A percentile compares a stretch with the other conserved stretches of the same genome.
phyloP scores from a whole-genome alignment of 2,113 vertebrate genomes.

The Trogon surrucura region DNA sequence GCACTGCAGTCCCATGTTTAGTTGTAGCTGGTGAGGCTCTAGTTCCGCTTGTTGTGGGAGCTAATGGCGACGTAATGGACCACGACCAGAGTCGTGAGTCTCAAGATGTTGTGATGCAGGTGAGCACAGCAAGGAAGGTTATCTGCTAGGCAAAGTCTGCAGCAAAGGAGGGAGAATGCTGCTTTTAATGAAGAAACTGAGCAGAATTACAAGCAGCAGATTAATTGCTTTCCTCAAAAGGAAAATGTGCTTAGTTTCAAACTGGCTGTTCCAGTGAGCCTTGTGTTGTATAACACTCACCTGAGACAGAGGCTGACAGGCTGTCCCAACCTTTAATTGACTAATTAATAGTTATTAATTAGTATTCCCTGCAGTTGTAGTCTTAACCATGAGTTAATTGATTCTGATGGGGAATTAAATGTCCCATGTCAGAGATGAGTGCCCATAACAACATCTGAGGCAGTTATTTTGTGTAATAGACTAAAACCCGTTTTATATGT shows the following conservation, averaged over 20 bases:
- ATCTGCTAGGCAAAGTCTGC: constrained; percentile 18
- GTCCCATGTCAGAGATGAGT: constrained; percentile 68
- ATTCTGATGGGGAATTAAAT: constrained; percentile 68
- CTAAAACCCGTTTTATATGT: constrained; percentile 1
- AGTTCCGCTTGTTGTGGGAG: neutral
- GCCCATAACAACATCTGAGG: constrained; percentile 55
- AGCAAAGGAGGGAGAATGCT: neutral
- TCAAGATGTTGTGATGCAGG: neutral
- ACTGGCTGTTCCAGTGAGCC: constrained; percentile 50
- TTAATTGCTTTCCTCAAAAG: constrained; percentile 63
- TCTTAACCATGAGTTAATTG: constrained; percentile 66
- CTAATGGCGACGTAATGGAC: neutral
- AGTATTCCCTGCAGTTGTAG: constrained; percentile 62
- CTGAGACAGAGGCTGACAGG: constrained; percentile 65
- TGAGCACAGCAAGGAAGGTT: neutral
- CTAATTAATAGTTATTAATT: constrained; percentile 74
- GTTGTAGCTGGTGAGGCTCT: neutral
- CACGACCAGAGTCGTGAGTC: neutral
- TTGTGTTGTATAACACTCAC: constrained; percentile 54
- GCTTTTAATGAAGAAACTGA: constrained; percentile 48
- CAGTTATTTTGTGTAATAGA: constrained; percentile 59
- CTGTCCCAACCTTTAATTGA: constrained; percentile 68
- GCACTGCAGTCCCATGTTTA: neutral
- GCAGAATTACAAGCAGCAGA: constrained; percentile 51
- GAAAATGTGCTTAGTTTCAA: constrained; percentile 55